phyloP scores from a whole-genome alignment of 2,797 vertebrate species.

The Bufotes viridis region DNA sequence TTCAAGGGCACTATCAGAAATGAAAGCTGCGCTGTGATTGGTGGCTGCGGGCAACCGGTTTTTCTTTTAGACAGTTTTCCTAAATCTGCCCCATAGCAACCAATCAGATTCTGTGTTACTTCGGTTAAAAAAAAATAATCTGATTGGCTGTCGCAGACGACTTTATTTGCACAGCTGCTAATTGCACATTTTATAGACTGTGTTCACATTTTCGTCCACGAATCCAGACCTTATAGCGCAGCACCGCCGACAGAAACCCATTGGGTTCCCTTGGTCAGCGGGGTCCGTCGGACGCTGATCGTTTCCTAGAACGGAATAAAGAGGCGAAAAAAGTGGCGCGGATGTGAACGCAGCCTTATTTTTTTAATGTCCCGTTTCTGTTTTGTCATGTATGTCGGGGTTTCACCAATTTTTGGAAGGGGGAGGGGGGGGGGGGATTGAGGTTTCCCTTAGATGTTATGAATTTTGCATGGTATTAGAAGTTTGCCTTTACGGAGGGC shows the following conservation, averaged over 20 bases:
- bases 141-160: background rate
- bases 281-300: no score
- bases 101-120: background rate
- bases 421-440: background rate
- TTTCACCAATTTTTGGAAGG: background rate
- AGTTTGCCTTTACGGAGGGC: background rate
- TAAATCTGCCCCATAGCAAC: background rate
- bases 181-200: background rate
- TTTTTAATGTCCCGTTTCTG: background rate
- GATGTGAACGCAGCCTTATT: background rate
- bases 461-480: background rate
- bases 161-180: slow-evolving; percentile 15
- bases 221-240: no score
- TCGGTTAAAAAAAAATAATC: background rate
- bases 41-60: background rate
- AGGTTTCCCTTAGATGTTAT: background rate
- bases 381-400: background rate
- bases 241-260: no score
- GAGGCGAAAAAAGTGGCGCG: no score
- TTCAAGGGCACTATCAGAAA: background rate
- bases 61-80: no score
- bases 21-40: background rate
- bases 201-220: background rate
- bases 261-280: no score
- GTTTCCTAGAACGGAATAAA: no score